Evolutionary conservation across 2,797 vertebrate genomes (phyloP).

Genomic region (Monodelphis domestica): DNA sequence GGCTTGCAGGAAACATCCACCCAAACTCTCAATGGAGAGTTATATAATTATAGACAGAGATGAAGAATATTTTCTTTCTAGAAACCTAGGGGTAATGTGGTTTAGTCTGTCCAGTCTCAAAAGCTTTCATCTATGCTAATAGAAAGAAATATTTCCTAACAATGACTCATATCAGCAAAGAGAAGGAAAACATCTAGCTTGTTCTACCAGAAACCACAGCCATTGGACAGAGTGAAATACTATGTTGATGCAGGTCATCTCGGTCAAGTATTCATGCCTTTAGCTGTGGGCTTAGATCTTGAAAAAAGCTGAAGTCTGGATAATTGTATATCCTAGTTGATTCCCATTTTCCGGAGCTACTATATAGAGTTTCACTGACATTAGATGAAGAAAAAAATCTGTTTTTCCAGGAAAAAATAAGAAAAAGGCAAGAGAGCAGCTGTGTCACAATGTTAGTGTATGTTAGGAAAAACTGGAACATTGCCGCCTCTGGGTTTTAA

Average conservation of each 20-base stretch:
- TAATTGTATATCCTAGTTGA: slow-evolving; percentile 33
- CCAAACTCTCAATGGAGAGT: not conserved
- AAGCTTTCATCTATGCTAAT: slow-evolving; percentile 20
- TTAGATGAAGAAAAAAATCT: not conserved
- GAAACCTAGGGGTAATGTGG: not conserved
- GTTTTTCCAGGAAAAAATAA: not conserved
- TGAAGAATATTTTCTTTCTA: not conserved
- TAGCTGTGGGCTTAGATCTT: slow-evolving; percentile 40
- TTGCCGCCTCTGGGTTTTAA: not conserved
- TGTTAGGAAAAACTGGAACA: not conserved
- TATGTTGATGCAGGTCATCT: slow-evolving; percentile 28
- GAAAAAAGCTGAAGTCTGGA: not conserved
- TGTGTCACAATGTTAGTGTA: not conserved
- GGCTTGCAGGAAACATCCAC: not conserved
- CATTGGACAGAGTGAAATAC: not conserved
- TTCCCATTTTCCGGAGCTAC: slow-evolving; percentile 16
- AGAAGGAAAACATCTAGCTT: not conserved
- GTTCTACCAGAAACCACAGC: not conserved
- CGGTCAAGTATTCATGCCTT: not conserved
- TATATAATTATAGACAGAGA: slow-evolving; percentile 33
- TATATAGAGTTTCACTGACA: not conserved
- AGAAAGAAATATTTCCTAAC: not conserved
- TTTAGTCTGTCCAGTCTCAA: slow-evolving; percentile 1
- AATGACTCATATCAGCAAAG: not conserved
- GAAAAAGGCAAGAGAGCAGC: not conserved